Conservation (phyloP, 1,140 invertebrate species). For the Pectinophora gossypiella region DNA sequence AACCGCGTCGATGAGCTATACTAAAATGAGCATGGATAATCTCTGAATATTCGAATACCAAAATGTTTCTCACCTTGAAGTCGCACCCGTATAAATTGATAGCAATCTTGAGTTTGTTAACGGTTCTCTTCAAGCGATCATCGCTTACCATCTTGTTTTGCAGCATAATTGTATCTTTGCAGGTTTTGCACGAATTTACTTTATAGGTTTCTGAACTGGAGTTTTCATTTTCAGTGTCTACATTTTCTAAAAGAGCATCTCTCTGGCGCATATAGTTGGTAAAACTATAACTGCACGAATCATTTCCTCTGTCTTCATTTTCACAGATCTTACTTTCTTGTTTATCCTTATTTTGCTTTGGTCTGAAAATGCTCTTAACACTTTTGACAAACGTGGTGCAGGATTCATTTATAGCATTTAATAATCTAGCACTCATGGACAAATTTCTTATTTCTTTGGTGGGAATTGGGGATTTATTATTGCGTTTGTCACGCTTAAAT, state of each 20-base stretch:
- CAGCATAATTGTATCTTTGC: conserved; percentile 44
- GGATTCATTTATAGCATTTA: conserved; percentile 48
- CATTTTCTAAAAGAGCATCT: conserved; percentile 24
- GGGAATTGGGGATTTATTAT: background rate
- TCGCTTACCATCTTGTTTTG: conserved; percentile 38
- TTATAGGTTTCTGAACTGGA: conserved; percentile 1
- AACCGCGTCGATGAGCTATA: too few relatives aligned
- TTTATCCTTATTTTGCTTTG: conserved; percentile 16
- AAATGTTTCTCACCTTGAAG: conserved; percentile 45
- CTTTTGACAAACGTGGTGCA: conserved; percentile 46
- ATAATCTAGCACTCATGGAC: conserved; percentile 37
- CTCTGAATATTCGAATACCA: too few relatives aligned
- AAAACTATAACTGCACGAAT: conserved; percentile 39
- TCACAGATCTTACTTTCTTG: background rate
- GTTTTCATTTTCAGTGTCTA: background rate
- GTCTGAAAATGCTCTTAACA: conserved; percentile 44
- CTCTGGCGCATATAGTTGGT: conserved; percentile 47
- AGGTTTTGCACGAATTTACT: conserved; percentile 35
- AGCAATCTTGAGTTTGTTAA: conserved; percentile 61
- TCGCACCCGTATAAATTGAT: conserved; percentile 67
- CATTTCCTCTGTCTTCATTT: background rate
- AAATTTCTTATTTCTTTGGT: conserved; percentile 17
- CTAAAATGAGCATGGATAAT: too few relatives aligned
- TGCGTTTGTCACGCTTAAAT: conserved; percentile 10
- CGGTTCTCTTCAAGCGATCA: conserved; percentile 37